A percentile compares a stretch with the other conserved stretches of the same genome.
Conservation (phyloP, 2,888 invertebrate genomes). For the Cyclophora albipunctata region DNA sequence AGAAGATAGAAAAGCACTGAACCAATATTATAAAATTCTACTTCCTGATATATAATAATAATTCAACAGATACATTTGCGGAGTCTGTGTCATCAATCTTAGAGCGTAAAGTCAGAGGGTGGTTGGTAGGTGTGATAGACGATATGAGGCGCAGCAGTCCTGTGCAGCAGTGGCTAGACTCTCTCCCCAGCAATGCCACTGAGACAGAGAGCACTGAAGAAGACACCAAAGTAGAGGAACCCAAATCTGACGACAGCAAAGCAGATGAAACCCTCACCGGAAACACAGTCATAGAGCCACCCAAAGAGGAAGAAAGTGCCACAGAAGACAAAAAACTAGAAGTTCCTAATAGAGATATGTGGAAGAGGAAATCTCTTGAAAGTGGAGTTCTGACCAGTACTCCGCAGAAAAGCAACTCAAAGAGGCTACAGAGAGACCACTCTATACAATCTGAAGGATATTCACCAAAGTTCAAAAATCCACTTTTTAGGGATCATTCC, state of each 20-base stretch:
- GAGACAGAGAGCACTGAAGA: constrained; percentile 24
- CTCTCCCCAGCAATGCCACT: constrained; percentile 60
- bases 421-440: constrained; percentile 58
- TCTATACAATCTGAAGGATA: constrained; percentile 68
- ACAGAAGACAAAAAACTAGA: constrained; percentile 48
- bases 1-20: no score
- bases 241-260: constrained; percentile 51
- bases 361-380: constrained; percentile 59
- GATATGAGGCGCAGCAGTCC: constrained; percentile 80
- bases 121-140: constrained; percentile 67
- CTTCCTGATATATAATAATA: no score
- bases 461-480: constrained; percentile 59
- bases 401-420: constrained; percentile 38
- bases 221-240: constrained; percentile 27
- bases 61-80: constrained; percentile 56
- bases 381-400: constrained; percentile 47
- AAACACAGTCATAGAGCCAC: constrained; percentile 50
- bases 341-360: constrained; percentile 47
- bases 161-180: constrained; percentile 86
- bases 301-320: constrained; percentile 23
- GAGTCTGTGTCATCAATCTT: constrained; percentile 63
- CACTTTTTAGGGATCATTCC: constrained; percentile 65
- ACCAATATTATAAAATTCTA: no score
- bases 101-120: constrained; percentile 64
- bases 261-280: constrained; percentile 52